A percentile compares a stretch with the other conserved stretches of the same genome.
These are phyloP conservation scores for Callipepla californica DNA, from an alignment of 2,113 vertebrate species.

Conservation along the genomic window DNA sequence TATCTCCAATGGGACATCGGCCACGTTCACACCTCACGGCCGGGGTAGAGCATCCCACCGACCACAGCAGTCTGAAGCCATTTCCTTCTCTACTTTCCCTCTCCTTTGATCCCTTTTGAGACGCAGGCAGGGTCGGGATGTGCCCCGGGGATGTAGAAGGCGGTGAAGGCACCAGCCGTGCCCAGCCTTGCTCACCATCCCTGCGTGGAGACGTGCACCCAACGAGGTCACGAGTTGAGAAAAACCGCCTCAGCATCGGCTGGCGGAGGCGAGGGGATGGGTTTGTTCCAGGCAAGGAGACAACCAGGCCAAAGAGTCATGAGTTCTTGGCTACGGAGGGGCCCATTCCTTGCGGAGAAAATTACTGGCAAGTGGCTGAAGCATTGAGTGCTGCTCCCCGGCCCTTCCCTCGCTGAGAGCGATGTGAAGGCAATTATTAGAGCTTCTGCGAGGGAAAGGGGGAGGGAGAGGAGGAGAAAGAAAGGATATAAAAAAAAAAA, in stretches of 20 bases:
- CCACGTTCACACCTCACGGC: rapidly evolving
- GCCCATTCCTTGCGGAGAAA: slow-evolving; percentile 40
- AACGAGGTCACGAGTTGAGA: not conserved
- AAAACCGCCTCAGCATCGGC: not conserved
- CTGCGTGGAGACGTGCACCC: not conserved
- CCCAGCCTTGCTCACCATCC: not conserved
- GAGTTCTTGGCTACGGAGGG: slow-evolving; percentile 30
- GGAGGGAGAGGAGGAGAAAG: not conserved
- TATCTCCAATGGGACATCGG: not conserved
- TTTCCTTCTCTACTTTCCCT: not conserved
- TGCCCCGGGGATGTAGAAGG: not conserved
- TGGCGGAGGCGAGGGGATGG: not conserved
- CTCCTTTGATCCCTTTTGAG: not conserved
- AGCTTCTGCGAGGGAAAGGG: slow-evolving; percentile 22
- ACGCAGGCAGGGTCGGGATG: rapidly evolving
- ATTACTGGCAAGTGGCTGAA: slow-evolving; percentile 60
- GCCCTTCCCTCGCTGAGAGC: slow-evolving; percentile 66
- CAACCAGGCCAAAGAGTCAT: slow-evolving; percentile 29
- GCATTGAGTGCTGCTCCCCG: slow-evolving; percentile 25
- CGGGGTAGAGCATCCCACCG: not conserved
- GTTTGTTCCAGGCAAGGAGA: slow-evolving; percentile 34
- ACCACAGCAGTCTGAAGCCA: not conserved
- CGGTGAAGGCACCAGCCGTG: not conserved
- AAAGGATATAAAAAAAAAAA: not conserved
- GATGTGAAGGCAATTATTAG: slow-evolving; percentile 61